Conservation (phyloP, 2,888 invertebrate genomes). For the Leptogaster cylindrica region DNA sequence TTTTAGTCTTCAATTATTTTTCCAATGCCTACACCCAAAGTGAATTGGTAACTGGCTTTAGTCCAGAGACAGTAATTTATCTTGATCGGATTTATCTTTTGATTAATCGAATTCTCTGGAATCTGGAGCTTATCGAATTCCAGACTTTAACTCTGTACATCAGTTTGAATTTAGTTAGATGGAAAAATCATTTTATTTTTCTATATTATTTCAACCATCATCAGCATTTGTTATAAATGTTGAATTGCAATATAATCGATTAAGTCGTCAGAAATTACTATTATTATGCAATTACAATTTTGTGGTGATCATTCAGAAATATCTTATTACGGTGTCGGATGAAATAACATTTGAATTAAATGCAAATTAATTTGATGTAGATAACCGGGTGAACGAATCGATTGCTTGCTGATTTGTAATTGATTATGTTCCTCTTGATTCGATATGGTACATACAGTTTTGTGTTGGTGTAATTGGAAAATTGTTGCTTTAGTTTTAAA, state of each 20-base stretch:
- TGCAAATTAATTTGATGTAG: too few relatives aligned
- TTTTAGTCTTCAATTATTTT: neutral
- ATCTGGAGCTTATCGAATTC: slow-evolving; percentile 36
- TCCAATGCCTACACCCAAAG: slow-evolving; percentile 12
- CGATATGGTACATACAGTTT: too few relatives aligned
- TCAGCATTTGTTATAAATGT: neutral
- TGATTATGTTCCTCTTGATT: too few relatives aligned
- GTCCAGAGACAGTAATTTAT: slow-evolving; percentile 49
- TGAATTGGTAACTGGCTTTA: slow-evolving; percentile 25
- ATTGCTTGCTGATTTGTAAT: too few relatives aligned
- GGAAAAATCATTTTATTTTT: neutral
- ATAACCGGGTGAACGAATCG: too few relatives aligned
- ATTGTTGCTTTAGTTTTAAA: too few relatives aligned
- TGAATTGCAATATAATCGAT: neutral
- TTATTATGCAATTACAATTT: too few relatives aligned
- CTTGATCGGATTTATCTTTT: slow-evolving; percentile 57
- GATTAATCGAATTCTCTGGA: slow-evolving; percentile 53
- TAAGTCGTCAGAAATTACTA: neutral
- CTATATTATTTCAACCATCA: too few relatives aligned
- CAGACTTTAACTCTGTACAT: slow-evolving; percentile 29
- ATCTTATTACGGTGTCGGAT: too few relatives aligned
- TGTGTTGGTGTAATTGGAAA: too few relatives aligned
- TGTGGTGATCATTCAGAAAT: too few relatives aligned
- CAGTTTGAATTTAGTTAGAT: slow-evolving; percentile 32
- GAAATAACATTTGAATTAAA: too few relatives aligned